phyloP scores from a whole-genome alignment of 2,113 vertebrate genomes.

The Tupaia chinensis region DNA sequence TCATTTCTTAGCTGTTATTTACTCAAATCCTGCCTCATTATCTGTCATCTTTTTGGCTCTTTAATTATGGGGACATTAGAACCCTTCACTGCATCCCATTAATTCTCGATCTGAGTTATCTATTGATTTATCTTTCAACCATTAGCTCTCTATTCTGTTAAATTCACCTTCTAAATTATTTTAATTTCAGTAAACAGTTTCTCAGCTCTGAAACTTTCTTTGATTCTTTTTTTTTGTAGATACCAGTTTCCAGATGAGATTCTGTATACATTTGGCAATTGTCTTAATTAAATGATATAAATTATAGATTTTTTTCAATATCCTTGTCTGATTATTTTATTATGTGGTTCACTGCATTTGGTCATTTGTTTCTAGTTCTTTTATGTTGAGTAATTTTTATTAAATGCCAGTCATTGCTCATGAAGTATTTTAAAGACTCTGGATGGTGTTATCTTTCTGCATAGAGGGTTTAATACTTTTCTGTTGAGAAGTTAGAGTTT shows the following conservation, averaged over 20 bases:
- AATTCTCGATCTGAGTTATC: not conserved
- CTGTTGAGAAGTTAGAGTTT: not conserved
- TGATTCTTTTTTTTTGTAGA: not conserved
- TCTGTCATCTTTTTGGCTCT: not conserved
- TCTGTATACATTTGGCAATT: not conserved
- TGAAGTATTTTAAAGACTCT: not conserved
- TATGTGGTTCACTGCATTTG: not conserved
- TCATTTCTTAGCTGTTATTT: not conserved
- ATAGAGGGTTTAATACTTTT: not conserved
- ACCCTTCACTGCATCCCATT: not conserved
- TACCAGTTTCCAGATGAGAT: not conserved
- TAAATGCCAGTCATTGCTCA: not conserved
- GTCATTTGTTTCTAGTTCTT: not conserved
- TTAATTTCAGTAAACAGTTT: slow-evolving; percentile 7
- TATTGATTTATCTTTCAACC: not conserved
- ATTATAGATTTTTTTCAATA: not conserved
- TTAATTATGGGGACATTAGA: not conserved
- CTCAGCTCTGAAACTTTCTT: not conserved
- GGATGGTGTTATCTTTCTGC: not conserved
- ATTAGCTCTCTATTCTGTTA: not conserved
- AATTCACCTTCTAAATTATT: not conserved
- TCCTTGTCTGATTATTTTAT: not conserved
- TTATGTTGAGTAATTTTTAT: not conserved
- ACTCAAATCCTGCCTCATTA: not conserved
- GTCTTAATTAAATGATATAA: slow-evolving; percentile 14